phyloP scores from a whole-genome alignment of 2,888 invertebrate species.

The Dioctria linearis region DNA sequence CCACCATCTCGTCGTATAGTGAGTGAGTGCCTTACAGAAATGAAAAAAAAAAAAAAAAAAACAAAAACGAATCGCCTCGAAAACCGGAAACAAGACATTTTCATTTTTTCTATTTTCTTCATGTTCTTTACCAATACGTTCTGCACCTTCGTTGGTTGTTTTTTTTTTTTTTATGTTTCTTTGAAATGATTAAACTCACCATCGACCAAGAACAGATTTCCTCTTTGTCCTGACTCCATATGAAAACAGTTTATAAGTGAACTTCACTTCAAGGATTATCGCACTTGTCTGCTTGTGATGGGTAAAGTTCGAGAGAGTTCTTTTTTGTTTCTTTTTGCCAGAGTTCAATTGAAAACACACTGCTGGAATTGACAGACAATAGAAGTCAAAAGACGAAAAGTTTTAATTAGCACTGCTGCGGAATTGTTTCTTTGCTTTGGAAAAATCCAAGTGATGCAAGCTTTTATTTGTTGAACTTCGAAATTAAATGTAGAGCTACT shows the following conservation, averaged over 20 bases:
- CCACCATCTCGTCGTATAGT: background rate
- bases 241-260: constrained; percentile 40
- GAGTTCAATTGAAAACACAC: constrained; percentile 26
- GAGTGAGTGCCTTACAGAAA: constrained; percentile 21
- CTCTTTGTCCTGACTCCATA: constrained; percentile 17
- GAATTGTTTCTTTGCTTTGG: constrained; percentile 29
- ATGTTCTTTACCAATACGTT: constrained; percentile 37
- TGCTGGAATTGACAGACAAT: constrained; percentile 23
- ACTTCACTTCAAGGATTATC: constrained; percentile 40
- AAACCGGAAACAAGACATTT: constrained; percentile 28
- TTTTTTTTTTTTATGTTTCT: constrained; percentile 46
- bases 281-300: constrained; percentile 7
- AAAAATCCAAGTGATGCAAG: constrained; percentile 27
- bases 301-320: constrained; percentile 10
- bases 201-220: constrained; percentile 16
- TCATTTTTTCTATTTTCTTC: constrained; percentile 37
- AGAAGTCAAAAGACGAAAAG: constrained; percentile 20
- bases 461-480: background rate
- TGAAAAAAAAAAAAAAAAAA: background rate
- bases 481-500: constrained; percentile 2
- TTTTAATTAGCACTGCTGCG: constrained; percentile 26
- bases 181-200: constrained; percentile 12
- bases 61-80: background rate
- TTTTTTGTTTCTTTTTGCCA: background rate
- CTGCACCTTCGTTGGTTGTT: constrained; percentile 34